These are phyloP conservation scores for Rhizoglyphus robini DNA, from an alignment of 1,140 invertebrate species.

Conservation along the genomic window DNA sequence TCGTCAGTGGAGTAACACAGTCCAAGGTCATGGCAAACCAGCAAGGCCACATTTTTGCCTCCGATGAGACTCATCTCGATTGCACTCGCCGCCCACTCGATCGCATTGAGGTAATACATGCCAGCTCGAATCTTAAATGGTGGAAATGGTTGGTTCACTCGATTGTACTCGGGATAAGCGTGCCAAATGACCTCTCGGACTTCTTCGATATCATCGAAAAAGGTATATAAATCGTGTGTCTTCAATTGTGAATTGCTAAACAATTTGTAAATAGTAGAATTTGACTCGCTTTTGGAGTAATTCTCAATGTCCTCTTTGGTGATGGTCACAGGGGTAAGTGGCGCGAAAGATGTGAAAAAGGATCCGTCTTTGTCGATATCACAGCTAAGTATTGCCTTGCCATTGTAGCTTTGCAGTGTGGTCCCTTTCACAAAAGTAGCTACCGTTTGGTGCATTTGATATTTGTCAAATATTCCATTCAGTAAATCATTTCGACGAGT, in stretches of 20 bases:
- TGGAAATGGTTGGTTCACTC: constrained; percentile 13
- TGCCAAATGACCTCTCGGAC: constrained; percentile 40
- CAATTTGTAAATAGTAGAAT: constrained; percentile 41
- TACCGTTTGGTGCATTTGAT: constrained; percentile 41
- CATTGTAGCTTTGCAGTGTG: constrained; percentile 31
- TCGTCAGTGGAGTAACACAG: background rate
- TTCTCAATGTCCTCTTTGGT: constrained; percentile 15
- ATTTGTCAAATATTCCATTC: constrained; percentile 26
- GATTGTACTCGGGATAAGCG: constrained; percentile 49
- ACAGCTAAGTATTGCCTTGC: constrained; percentile 40
- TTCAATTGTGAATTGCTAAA: constrained; percentile 41
- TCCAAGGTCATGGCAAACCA: constrained; percentile 31
- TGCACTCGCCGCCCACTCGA: constrained; percentile 52
- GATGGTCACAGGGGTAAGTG: constrained; percentile 33
- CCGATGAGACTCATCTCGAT: constrained; percentile 56
- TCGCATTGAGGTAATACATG: constrained; percentile 50
- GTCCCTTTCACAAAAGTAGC: constrained; percentile 44
- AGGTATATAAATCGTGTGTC: constrained; percentile 34
- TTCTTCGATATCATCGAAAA: constrained; percentile 40
- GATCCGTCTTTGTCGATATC: constrained; percentile 29
- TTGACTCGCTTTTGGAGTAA: background rate
- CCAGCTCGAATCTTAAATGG: constrained; percentile 38
- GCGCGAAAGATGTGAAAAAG: constrained; percentile 36
- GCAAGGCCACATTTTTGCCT: constrained; percentile 48
- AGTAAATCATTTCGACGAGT: constrained; percentile 27